These are phyloP conservation scores for Netelia fuscicornis DNA, from an alignment of 2,888 invertebrate genomes.

Conservation along the genomic window DNA sequence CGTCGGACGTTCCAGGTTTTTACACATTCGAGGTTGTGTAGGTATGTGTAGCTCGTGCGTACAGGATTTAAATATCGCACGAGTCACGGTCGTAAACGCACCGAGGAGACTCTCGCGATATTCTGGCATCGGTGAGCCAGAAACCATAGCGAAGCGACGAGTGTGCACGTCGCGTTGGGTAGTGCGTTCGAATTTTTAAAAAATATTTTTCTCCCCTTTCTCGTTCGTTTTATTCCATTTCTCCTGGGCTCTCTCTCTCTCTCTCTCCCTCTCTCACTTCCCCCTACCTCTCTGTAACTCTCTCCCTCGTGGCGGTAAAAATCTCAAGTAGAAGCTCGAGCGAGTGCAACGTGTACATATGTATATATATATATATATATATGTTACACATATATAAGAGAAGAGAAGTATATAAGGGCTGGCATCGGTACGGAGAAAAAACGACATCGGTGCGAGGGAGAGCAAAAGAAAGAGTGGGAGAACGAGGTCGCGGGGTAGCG, in stretches of 20 bases:
- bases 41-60: background rate
- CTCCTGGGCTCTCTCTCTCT: conserved; percentile 38
- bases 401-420: conserved; percentile 49
- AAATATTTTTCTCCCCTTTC: conserved; percentile 42
- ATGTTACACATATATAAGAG: conserved; percentile 46
- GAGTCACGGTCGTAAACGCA: conserved; percentile 57
- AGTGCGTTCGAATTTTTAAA: conserved; percentile 45
- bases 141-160: conserved; percentile 64
- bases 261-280: background rate
- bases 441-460: conserved; percentile 46
- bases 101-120: conserved; percentile 59
- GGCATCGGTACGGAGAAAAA: conserved; percentile 56
- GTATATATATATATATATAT: conserved; percentile 4
- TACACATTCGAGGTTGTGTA: background rate
- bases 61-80: conserved; percentile 57
- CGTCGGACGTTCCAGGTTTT: too few species aligned
- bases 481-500: conserved; percentile 73
- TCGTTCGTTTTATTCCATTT: conserved; percentile 59
- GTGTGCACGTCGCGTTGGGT: conserved; percentile 53
- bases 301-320: conserved; percentile 77
- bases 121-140: conserved; percentile 66
- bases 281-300: conserved; percentile 69
- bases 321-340: conserved; percentile 77
- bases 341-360: conserved; percentile 68
- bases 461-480: conserved; percentile 71